A percentile compares a stretch with the other conserved stretches of the same genome.
Conservation (phyloP, 2,113 vertebrate species). For the Neodon shergylaensis region DNA sequence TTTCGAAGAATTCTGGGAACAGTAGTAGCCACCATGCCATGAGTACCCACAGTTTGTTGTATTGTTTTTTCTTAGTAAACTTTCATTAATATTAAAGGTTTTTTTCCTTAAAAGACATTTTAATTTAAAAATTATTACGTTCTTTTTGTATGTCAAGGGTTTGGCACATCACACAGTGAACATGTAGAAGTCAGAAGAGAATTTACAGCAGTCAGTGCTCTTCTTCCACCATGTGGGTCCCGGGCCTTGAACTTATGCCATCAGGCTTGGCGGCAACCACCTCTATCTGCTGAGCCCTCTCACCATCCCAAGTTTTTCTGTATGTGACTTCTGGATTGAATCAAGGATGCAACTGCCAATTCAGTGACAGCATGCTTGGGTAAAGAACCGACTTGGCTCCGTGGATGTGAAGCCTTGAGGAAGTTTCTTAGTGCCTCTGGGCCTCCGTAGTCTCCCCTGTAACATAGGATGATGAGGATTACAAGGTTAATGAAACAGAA, state of each 20-base stretch:
- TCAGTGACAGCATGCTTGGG: background rate
- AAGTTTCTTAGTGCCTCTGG: fast-evolving
- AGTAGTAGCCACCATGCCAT: fast-evolving
- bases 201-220: too few relatives aligned
- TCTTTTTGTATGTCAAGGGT: background rate
- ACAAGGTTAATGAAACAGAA: background rate
- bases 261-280: background rate
- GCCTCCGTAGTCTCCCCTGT: background rate
- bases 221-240: background rate
- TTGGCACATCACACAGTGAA: background rate
- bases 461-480: background rate
- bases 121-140: background rate
- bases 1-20: fast-evolving
- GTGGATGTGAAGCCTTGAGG: background rate
- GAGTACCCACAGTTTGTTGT: fast-evolving
- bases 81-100: background rate
- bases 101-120: background rate
- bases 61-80: fast-evolving
- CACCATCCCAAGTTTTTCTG: background rate
- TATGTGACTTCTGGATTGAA: background rate
- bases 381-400: background rate
- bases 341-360: background rate
- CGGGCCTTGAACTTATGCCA: background rate
- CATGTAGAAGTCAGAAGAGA: background rate
- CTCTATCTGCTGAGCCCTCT: background rate